Base-by-base conservation (phyloP, 2,113 vertebrate genomes). In the Gymnorhina tibicen region DNA sequence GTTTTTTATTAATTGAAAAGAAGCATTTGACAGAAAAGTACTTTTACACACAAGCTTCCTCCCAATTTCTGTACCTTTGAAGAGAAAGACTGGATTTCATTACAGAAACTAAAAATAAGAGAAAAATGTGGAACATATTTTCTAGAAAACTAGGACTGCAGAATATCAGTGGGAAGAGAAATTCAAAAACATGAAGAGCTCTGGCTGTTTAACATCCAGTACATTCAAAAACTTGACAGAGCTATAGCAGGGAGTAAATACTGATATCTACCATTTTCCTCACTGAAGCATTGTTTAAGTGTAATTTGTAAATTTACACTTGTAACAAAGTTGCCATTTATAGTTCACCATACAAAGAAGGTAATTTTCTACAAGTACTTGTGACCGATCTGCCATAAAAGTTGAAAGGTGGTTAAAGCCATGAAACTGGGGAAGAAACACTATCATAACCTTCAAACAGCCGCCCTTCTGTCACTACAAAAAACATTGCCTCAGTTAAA, bases 91-190 rank as follows among this genome's bases (percentile, higher is more conserved):
- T 90, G 87, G 52, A 60, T 85, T 94, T 87, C 73, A 91, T 91
- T 94, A 87, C 59, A 91, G 44, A 74, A 92, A 84, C 60, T 81
- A 95, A 95, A 95, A 93, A 60, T 84, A 86, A 77, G 62, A 88
- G 18, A 75, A 87, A 81, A 91, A 91, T 26, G 26, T 81, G 94
- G 49, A 89, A 84, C 32, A 3, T 47, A 89, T 95, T 95, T 87
- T 70, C 66, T 47, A 68, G 50, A 85, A 95, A 91, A 49, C 35
- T 19, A 75, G 30, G 55, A 72, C 67, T 82, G 63, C 1, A 1
- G 20, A 66, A 11, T 50, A 93, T 62, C 67, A 93, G 58, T 26
- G 11, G n/a, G 13, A 94, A 88, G 33, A 63, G 26, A 89, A 89
- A 85, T 35, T 80, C 13, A 70, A 94, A 90, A 93, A 42, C 60